Base-by-base conservation (phyloP, 92 coral and sea anemone genomes). In the Scolanthus callimorphus region DNA sequence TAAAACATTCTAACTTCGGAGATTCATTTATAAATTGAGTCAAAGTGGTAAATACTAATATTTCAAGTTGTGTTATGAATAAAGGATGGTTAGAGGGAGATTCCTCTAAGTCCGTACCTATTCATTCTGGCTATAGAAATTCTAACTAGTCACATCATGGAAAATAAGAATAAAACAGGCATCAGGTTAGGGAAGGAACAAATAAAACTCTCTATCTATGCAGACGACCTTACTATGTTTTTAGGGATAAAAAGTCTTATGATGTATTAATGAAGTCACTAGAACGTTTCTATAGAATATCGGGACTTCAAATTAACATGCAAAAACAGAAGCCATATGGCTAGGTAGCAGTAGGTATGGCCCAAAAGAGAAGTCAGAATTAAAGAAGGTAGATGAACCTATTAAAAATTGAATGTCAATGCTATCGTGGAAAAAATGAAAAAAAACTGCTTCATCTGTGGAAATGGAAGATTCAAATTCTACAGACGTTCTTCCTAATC, bases 401-500 rank as follows among this genome's bases (percentile, higher is more conserved):
- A 44, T 69, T 9, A 57, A 69, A 47, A 13, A 31, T 30, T 68
- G 15, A 68, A 68, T 51, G 57, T 59, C 31, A 50, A 45, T 51
- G 29, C 34, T 26, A 54, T 49, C 11, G 23, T 34, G 17, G 27
- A 47, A 4, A 19, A 29, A 20, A 59, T 59, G 22, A 13, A 4
- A 6, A 48, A 48, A n/a, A n/a, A n/a, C 49, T 21, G 30, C 55
- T 70, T 15, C 37, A 43, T 17, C 13, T 58, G 34, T 70, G 68
- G 77, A 70, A 31, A 48, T 70, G 77, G 77, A 53, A 25, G 24
- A 53, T 53, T 53, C 60, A 53, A 25, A 10, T 53, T 25, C 11
- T 47, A 15, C 12, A 62, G 46, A 62, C 69, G 3, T 62, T 11
- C 43, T 62, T 11, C 69, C 69, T 11, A 62, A 22, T 30, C 19